A percentile compares a stretch with the other conserved stretches of the same genome.
phyloP scores from a whole-genome alignment of 2,888 invertebrate species.

The Lasioglossum zephyrum region DNA sequence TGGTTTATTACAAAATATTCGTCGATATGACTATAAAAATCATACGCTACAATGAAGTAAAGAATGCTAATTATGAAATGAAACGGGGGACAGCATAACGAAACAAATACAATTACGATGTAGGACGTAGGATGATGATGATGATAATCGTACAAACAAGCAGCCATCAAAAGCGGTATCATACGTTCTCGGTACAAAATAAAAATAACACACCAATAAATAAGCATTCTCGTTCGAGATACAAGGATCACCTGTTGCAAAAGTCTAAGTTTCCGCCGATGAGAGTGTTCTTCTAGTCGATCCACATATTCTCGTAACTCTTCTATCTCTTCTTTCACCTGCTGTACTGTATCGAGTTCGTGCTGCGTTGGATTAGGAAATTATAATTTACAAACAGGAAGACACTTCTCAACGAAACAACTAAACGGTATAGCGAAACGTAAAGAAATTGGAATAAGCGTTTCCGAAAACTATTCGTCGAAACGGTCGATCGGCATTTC shows the following conservation, averaged over 20 bases:
- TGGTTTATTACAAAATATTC: constrained; percentile 46
- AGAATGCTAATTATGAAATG: constrained; percentile 9
- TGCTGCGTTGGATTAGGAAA: constrained; percentile 84
- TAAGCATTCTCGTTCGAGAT: constrained; percentile 23
- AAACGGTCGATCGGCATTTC: background rate
- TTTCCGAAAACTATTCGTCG: background rate
- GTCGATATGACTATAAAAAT: constrained; percentile 36
- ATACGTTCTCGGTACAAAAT: constrained; percentile 5
- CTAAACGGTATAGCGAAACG: background rate
- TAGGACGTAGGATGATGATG: background rate
- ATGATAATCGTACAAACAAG: constrained; percentile 33
- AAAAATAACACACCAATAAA: constrained; percentile 33
- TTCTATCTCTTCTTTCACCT: constrained; percentile 97
- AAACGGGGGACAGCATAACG: constrained; percentile 19
- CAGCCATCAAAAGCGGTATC: constrained; percentile 38
- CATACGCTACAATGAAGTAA: constrained; percentile 37
- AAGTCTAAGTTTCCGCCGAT: constrained; percentile 94
- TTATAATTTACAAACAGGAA: constrained; percentile 22
- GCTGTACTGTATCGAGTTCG: constrained; percentile 96
- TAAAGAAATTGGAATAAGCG: background rate
- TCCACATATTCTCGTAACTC: constrained; percentile 96
- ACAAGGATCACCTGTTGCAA: constrained; percentile 92
- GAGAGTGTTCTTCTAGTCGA: constrained; percentile 95
- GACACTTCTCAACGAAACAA: background rate
- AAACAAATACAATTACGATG: constrained; percentile 25